phyloP scores from a whole-genome alignment of 1,140 invertebrate genomes.

The Drosophila dunni region DNA sequence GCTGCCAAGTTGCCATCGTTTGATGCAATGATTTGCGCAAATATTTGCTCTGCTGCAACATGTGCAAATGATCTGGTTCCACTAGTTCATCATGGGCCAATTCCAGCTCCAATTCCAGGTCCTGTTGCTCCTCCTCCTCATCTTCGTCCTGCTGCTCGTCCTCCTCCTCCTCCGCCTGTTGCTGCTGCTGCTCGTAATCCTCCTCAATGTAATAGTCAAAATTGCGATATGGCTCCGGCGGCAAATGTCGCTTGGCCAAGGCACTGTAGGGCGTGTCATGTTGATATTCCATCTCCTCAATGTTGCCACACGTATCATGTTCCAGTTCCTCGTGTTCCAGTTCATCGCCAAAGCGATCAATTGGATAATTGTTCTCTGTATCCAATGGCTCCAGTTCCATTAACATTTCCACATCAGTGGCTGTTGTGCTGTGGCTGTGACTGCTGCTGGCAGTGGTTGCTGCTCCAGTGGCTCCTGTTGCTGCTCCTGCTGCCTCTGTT shows the following conservation, averaged over 20 bases:
- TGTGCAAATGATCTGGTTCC: not conserved
- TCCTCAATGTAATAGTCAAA: conserved; percentile 73
- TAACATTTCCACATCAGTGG: conserved; percentile 50
- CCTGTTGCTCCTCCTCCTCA: not conserved
- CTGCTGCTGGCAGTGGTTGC: not conserved
- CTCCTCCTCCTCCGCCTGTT: conserved; percentile 40
- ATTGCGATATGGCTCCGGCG: conserved; percentile 73
- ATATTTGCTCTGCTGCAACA: conserved; percentile 48
- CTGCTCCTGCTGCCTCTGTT: conserved; percentile 84
- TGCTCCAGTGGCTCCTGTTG: not conserved
- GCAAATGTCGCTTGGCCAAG: conserved; percentile 75
- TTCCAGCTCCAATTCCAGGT: not conserved
- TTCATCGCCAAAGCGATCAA: conserved; percentile 13
- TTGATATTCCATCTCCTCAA: conserved; percentile 65
- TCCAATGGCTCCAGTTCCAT: conserved; percentile 31
- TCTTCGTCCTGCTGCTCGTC: conserved; percentile 32
- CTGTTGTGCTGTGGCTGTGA: too few relatives aligned
- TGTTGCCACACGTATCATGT: conserved; percentile 42
- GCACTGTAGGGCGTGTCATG: conserved; percentile 71
- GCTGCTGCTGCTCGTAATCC: conserved; percentile 36
- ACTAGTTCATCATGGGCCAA: conserved; percentile 13
- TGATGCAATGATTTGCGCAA: conserved; percentile 53
- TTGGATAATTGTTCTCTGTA: conserved; percentile 35
- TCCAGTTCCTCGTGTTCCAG: conserved; percentile 33
- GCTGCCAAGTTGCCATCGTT: conserved; percentile 30